These are phyloP conservation scores for Drosophila tani DNA, from an alignment of 1,140 invertebrate genomes.

Conservation along the genomic window DNA sequence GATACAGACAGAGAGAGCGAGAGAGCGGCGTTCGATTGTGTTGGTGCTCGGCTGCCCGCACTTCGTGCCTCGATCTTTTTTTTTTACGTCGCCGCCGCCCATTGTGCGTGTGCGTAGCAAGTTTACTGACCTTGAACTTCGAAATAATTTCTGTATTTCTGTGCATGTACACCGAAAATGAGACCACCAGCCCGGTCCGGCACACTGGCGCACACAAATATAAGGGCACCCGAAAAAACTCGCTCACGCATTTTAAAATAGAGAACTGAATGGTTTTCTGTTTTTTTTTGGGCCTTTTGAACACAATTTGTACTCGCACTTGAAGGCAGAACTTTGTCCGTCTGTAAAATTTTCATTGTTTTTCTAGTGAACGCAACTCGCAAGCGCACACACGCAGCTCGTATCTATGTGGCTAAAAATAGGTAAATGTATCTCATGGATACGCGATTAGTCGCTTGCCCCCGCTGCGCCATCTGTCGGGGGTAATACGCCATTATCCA, in stretches of 20 bases:
- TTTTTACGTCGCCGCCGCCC: slow-evolving; percentile 38
- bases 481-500: slow-evolving; percentile 6
- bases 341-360: slow-evolving; percentile 42
- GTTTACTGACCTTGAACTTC: slow-evolving; percentile 85
- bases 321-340: slow-evolving; percentile 45
- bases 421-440: slow-evolving; percentile 39
- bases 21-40: slow-evolving; percentile 1
- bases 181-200: slow-evolving; percentile 36
- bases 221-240: slow-evolving; percentile 20
- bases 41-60: slow-evolving; percentile 29
- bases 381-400: slow-evolving; percentile 24
- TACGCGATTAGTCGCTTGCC: slow-evolving; percentile 30
- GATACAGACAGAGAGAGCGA: slow-evolving; percentile 19
- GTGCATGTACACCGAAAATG: slow-evolving; percentile 65
- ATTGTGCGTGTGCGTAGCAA: slow-evolving; percentile 83
- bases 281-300: slow-evolving; percentile 8
- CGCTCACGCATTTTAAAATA: slow-evolving; percentile 40
- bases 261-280: slow-evolving; percentile 12
- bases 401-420: slow-evolving; percentile 39
- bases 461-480: slow-evolving; percentile 47
- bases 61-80: slow-evolving; percentile 30
- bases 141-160: slow-evolving; percentile 68
- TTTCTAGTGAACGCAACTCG: slow-evolving; percentile 51
- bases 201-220: slow-evolving; percentile 17
- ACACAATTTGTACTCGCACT: slow-evolving; percentile 32